Base-by-base conservation (phyloP, 2,113 vertebrate species). In the Aepyceros melampus region DNA sequence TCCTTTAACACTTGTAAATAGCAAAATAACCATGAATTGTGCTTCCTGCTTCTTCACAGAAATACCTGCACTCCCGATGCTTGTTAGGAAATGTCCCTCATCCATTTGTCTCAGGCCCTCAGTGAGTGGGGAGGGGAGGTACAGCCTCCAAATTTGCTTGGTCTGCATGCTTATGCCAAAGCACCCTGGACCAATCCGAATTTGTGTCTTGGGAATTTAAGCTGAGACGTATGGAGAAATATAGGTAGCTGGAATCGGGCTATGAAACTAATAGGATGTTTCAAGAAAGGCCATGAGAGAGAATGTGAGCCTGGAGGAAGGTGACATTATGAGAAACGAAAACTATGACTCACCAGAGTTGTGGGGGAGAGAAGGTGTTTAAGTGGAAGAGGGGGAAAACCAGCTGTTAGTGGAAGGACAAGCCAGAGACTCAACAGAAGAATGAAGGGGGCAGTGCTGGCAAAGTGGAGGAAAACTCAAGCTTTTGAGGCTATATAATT, bases 391-490 rank as follows among this genome's bases (percentile, higher is more conserved):
- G 23, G 79, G 40, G 64, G 12, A 27, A 58, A 47, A 19, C 33
- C 6, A 71, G 79, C 29, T 86, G 47, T 56, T 33, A 12, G 25
- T 62, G 6, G 82, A 67, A 40, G 36, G 12, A 19, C 4, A 16
- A 7, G 7, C 33, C 8, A 6, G 25, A 13, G 43, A 64, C 3
- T 7, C 16, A 17, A 16, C 1, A 45, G 29, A 16, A 76, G 1
- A 2, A 13, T 11, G 23, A 31, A 45, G 6, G 2, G 19, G 4
- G 12, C 15, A 62, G 19, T 27, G 43, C 2, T 21, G 27, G 7
- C 5, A 10, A 4, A 17, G 9, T 1, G 33, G 15, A 45, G 16
- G 17, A 13, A 43, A 31, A 51, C 36, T 43, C 49, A 45, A 51
- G 40, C 1, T 31, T 60, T 13, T 49, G 45, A 81, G 45, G 16